These are phyloP conservation scores for Drosophila ustulata DNA, from an alignment of 2,888 invertebrate genomes.

Conservation along the genomic window DNA sequence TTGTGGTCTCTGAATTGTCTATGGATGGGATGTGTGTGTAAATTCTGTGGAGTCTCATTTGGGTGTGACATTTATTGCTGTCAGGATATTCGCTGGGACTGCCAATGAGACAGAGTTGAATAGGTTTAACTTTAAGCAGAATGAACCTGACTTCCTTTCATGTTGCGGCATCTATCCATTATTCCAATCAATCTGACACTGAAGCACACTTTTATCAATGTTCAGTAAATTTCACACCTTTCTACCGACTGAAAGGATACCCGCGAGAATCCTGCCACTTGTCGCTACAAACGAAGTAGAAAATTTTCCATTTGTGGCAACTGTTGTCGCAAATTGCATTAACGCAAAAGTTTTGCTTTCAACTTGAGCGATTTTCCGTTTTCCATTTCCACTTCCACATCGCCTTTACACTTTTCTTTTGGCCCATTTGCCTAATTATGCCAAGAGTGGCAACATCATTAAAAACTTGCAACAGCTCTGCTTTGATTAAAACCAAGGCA, in stretches of 20 bases:
- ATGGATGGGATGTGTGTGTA: constrained; percentile 3
- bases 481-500: constrained; percentile 65
- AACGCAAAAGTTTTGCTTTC: constrained; percentile 74
- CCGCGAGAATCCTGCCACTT: constrained; percentile 10
- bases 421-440: constrained; percentile 75
- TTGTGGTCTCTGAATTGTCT: constrained; percentile 51
- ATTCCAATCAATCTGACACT: constrained; percentile 59
- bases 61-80: constrained; percentile 47
- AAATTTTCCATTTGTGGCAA: constrained; percentile 78
- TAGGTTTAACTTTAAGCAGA: constrained; percentile 1
- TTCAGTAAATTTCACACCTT: constrained; percentile 38
- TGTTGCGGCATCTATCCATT: constrained; percentile 10
- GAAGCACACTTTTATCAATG: constrained; percentile 42
- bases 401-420: constrained; percentile 25
- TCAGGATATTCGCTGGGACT: constrained; percentile 17
- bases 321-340: constrained; percentile 76
- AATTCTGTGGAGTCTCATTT: constrained; percentile 30
- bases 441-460: constrained; percentile 75
- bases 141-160: constrained; percentile 13
- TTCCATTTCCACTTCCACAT: constrained; percentile 3
- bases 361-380: constrained; percentile 67
- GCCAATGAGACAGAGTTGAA: constrained; percentile 16
- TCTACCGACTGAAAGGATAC: constrained; percentile 20
- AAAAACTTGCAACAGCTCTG: constrained; percentile 65
- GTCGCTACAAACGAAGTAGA: constrained; percentile 48